A percentile compares a stretch with the other conserved stretches of the same genome.
Conservation (phyloP, 1,140 invertebrate species). For the Phortica variegata region DNA sequence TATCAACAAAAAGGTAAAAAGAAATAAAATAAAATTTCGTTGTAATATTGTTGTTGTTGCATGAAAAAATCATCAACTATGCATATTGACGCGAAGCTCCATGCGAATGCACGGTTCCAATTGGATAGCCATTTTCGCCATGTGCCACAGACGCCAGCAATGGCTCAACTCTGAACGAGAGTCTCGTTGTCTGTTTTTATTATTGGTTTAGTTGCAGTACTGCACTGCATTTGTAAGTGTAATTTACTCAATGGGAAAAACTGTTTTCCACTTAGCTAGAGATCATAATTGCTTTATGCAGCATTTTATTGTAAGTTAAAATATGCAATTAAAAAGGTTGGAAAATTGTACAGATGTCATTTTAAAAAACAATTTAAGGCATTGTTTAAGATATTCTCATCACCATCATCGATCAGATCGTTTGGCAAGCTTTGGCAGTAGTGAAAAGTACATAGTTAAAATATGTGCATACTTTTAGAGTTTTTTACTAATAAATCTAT, state of each 20-base stretch:
- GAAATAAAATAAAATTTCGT: no score
- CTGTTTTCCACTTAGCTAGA: slow-evolving; percentile 11
- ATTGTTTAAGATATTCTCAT: slow-evolving; percentile 14
- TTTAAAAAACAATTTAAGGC: slow-evolving; percentile 3
- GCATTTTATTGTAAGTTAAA: slow-evolving; percentile 10
- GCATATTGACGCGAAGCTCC: slow-evolving; percentile 37
- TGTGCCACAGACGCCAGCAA: not conserved
- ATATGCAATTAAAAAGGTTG: slow-evolving; percentile 15
- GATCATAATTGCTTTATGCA: slow-evolving; percentile 22
- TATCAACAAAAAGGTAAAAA: no score
- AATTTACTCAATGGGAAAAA: slow-evolving; percentile 35
- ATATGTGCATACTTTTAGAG: no score
- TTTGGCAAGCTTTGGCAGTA: slow-evolving; percentile 27
- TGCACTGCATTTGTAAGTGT: slow-evolving; percentile 43
- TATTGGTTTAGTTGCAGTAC: slow-evolving; percentile 53
- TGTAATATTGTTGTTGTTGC: slow-evolving; percentile 2
- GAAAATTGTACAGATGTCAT: not conserved
- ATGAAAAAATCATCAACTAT: not conserved
- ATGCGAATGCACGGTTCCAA: no score
- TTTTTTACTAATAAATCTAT: no score
- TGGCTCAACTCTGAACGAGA: not conserved
- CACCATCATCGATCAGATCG: no score
- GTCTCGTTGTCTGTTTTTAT: slow-evolving; percentile 16
- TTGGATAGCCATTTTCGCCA: no score
- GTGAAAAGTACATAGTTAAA: slow-evolving; percentile 5